These are phyloP conservation scores for Salvelinus fontinalis DNA, from an alignment of 2,113 vertebrate species.

Conservation along the genomic window DNA sequence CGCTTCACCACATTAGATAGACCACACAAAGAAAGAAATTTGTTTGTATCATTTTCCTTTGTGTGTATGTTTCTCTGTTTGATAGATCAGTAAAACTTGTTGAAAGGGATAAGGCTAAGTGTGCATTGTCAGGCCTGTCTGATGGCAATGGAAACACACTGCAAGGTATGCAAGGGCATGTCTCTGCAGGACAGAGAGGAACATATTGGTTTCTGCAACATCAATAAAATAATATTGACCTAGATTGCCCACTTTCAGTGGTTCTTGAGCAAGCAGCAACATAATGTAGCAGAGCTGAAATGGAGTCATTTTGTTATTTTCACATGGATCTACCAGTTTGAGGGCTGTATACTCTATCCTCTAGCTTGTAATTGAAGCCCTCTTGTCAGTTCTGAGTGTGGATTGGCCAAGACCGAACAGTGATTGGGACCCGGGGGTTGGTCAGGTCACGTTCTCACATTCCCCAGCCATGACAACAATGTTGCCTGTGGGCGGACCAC, in stretches of 20 bases:
- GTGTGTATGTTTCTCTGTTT: neutral
- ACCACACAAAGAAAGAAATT: neutral
- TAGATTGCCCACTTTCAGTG: neutral
- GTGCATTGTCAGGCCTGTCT: neutral
- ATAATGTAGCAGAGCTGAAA: slow-evolving; percentile 3
- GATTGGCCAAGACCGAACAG: slow-evolving; percentile 7
- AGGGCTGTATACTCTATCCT: neutral
- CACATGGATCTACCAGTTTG: slow-evolving; percentile 4
- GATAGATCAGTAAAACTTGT: neutral
- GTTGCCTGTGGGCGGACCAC: no score
- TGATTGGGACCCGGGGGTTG: neutral
- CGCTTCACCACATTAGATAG: no score
- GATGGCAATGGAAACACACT: neutral
- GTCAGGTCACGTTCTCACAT: no score
- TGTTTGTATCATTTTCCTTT: neutral
- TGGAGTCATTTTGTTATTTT: neutral
- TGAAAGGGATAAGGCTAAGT: neutral
- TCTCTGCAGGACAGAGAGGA: neutral
- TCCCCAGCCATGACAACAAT: no score
- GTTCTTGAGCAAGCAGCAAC: neutral
- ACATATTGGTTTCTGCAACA: no score
- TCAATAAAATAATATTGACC: neutral
- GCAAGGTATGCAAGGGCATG: neutral
- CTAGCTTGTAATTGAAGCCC: no score
- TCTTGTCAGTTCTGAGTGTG: slow-evolving; percentile 6